These are phyloP conservation scores for Enteromius unitaeniatus DNA, from an alignment of 2,797 vertebrate species.

Conservation along the genomic window DNA sequence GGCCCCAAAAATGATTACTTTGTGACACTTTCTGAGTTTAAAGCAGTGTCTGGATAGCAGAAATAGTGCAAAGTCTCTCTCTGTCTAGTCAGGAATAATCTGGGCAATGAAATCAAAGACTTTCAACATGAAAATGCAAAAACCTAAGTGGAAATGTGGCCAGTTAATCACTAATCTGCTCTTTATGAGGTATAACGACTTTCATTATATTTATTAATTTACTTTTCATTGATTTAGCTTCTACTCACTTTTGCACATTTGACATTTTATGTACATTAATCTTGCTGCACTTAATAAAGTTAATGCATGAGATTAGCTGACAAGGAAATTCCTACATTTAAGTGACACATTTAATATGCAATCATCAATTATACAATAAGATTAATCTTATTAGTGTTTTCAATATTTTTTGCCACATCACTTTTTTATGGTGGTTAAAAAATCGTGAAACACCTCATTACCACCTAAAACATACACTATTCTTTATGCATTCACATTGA, in stretches of 20 bases:
- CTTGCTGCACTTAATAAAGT: neutral
- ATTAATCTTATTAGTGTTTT: neutral
- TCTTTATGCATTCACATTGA: neutral
- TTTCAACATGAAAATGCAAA: neutral
- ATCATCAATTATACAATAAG: neutral
- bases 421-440: neutral
- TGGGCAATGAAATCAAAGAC: neutral
- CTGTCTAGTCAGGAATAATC: neutral
- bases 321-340: neutral
- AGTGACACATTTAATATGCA: neutral
- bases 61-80: neutral
- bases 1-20: neutral
- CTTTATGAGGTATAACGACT: neutral
- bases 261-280: neutral
- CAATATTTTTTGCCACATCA: neutral
- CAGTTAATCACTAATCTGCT: neutral
- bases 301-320: neutral
- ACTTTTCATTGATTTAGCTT: neutral
- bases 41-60: conserved; percentile 9
- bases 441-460: neutral
- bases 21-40: neutral
- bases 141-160: neutral
- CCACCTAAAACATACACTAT: neutral
- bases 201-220: neutral
- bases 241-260: neutral